A percentile compares a stretch with the other conserved stretches of the same genome.
phyloP scores from a whole-genome alignment of 2,797 vertebrate genomes.

The Rhabdophis nuchalis region DNA sequence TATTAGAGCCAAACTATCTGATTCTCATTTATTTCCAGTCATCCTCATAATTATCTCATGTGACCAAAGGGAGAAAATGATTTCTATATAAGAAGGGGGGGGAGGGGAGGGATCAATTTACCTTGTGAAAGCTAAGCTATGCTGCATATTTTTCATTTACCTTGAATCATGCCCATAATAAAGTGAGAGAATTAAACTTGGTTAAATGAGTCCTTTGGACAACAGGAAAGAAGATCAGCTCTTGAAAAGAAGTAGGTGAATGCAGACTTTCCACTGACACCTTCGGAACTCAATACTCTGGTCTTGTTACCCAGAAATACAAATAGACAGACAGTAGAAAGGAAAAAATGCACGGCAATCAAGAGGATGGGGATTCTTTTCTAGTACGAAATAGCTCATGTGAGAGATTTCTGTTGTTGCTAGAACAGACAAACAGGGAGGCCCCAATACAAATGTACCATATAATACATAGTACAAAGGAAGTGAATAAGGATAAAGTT shows the following conservation, averaged over 20 bases:
- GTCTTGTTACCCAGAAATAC: neutral
- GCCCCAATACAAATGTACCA: neutral
- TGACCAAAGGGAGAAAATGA: conserved; percentile 30
- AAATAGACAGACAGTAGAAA: neutral
- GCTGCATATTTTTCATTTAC: conserved; percentile 61
- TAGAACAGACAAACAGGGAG: neutral
- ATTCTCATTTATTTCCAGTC: neutral
- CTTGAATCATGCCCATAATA: conserved; percentile 64
- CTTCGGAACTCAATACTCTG: neutral
- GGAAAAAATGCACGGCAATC: neutral
- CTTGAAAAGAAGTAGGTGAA: conserved; percentile 63
- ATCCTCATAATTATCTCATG: conserved; percentile 29
- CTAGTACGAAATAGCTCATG: neutral
- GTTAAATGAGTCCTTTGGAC: conserved; percentile 66
- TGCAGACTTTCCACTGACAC: conserved; percentile 49
- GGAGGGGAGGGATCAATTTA: conserved; percentile 51
- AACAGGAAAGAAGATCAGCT: conserved; percentile 58
- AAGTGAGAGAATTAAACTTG: conserved; percentile 67
- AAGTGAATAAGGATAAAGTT: neutral
- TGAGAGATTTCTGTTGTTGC: neutral
- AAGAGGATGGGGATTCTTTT: neutral
- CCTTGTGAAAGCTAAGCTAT: conserved; percentile 60
- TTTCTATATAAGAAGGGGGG: conserved; percentile 48
- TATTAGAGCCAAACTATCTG: neutral
- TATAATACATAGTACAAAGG: neutral